Percentiles rank a stretch among this genome's conserved stretches.
phyloP scores from a whole-genome alignment of 2,113 vertebrate genomes.

The Ia io region DNA sequence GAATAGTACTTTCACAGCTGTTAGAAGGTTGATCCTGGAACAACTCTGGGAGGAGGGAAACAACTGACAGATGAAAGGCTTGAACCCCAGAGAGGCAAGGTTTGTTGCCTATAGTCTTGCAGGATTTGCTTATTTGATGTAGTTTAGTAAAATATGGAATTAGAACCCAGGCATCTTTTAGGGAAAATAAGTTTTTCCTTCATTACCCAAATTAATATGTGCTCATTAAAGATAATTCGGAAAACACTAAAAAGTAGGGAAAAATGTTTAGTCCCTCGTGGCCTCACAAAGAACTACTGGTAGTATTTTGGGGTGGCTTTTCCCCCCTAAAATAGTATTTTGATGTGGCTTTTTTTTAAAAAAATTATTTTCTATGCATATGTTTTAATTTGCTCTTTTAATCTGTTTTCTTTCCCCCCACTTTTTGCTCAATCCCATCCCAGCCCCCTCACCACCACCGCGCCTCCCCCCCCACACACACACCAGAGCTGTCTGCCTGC shows the following conservation, averaged over 20 bases:
- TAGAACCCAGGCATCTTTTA: conserved; percentile 28
- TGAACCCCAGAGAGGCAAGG: neutral
- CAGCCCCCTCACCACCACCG: too few species aligned
- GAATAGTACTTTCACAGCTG: neutral
- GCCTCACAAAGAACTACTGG: neutral
- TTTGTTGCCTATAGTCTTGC: neutral
- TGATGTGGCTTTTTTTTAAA: neutral
- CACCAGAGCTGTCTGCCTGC: too few species aligned
- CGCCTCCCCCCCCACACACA: too few species aligned
- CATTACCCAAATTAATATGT: neutral
- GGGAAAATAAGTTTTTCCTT: neutral
- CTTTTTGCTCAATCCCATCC: too few species aligned
- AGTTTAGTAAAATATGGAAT: neutral
- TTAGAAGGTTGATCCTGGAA: neutral
- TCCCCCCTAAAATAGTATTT: neutral
- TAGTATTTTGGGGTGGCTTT: neutral
- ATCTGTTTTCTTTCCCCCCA: conserved; percentile 9
- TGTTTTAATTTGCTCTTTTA: neutral
- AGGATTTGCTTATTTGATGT: neutral
- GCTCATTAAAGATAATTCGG: neutral
- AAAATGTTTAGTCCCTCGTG: neutral
- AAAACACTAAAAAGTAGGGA: neutral
- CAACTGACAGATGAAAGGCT: neutral
- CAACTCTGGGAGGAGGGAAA: neutral
- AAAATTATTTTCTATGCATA: neutral